phyloP scores from a whole-genome alignment of 2,113 vertebrate species.

The Megalops atlanticus region DNA sequence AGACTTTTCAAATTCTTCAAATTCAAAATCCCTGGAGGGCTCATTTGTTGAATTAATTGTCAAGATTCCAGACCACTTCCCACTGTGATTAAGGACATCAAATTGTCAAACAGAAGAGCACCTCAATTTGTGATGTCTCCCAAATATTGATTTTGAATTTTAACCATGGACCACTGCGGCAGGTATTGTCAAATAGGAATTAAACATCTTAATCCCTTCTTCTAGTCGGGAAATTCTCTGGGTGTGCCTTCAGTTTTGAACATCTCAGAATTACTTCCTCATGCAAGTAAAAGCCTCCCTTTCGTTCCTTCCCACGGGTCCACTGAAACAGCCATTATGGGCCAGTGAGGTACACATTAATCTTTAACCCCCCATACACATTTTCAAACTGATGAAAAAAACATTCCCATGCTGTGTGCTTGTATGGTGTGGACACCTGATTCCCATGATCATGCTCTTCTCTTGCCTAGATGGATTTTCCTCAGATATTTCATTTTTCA shows the following conservation, averaged over 20 bases:
- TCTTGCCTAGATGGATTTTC: neutral
- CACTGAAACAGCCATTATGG: neutral
- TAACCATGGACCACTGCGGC: neutral
- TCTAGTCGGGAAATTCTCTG: slow-evolving; percentile 9
- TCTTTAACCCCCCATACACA: slow-evolving; percentile 1
- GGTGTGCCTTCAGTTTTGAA: neutral
- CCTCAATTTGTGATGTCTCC: slow-evolving; percentile 15
- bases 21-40: neutral
- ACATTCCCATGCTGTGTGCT: neutral
- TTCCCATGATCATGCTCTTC: too few relatives aligned
- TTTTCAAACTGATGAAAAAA: neutral
- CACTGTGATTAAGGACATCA: slow-evolving; percentile 28
- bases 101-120: neutral
- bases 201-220: slow-evolving; percentile 26
- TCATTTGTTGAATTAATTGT: slow-evolving; percentile 29
- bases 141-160: slow-evolving; percentile 20
- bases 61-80: slow-evolving; percentile 20
- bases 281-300: slow-evolving; percentile 3
- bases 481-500: too few relatives aligned
- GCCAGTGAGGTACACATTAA: neutral
- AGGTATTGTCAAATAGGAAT: slow-evolving; percentile 3
- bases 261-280: neutral
- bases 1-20: slow-evolving; percentile 8
- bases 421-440: neutral
- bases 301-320: neutral